Base-by-base conservation (phyloP, 2,797 vertebrate species). In the Rhynchotus rufescens region DNA sequence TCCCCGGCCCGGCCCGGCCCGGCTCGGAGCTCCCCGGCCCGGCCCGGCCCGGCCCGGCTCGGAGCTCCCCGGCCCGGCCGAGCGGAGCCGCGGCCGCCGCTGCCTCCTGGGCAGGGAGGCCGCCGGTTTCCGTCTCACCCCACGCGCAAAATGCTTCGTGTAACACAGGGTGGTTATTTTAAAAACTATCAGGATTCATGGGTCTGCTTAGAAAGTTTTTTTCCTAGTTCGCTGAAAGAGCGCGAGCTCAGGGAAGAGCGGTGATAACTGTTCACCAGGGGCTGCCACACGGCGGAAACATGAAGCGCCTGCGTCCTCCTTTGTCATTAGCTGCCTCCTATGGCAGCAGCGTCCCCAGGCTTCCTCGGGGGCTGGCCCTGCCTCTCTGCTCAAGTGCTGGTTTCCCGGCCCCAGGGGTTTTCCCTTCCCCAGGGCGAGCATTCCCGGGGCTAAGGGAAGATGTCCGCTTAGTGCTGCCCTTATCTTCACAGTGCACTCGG, bases 131-230 rank as follows among this genome's bases (percentile, higher is more conserved):
- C 6, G 3, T 20, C n/a, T 8, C 20, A 1, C 8, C 14, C 14
- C 25, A 1, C 40, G 4, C 54, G 12, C 23, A 40, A 42, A 65
- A 25, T 17, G 4, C 32, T 40, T 25, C 11, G 4, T 23, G 6
- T 6, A 60, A 42, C 2, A 1, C n/a, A 5, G 38, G 34, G 13
- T 4, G 16, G 8, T 1, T 6, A 3, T 15, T 0, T n/a, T 8
- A 28, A 59, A 40, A 6, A 1, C 1, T 9, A 20, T 12, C 40
- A 30, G 2, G 28, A 26, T 34, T 34, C 9, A 8, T 12, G 22
- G 1, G 26, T 9, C 17, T 52, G 54, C 44, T 4, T 4, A 14
- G 36, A 15, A 84, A n/a, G 2, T 4, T 9, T 23, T 19, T 7
- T 83, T 64, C 36, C 22, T 19, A 68, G 32, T 32, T 78, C 59